These are phyloP conservation scores for Rhinogobius similis DNA, from an alignment of 2,113 vertebrate genomes.

Conservation along the genomic window DNA sequence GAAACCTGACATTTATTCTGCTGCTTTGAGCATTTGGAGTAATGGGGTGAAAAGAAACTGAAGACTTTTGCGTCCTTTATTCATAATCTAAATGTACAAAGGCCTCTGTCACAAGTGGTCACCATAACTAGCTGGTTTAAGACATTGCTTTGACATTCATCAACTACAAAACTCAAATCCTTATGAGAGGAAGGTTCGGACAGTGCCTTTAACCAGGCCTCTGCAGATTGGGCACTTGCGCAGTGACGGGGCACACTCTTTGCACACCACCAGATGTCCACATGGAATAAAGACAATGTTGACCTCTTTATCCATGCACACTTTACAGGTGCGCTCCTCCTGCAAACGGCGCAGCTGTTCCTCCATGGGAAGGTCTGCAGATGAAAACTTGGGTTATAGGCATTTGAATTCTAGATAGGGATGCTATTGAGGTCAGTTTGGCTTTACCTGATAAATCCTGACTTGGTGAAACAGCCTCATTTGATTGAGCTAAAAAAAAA, in stretches of 20 bases:
- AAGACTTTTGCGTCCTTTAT: background rate
- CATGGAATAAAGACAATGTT: conserved; percentile 90
- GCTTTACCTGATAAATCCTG: conserved; percentile 92
- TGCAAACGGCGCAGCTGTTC: conserved; percentile 83
- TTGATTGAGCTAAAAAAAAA: conserved; percentile 87
- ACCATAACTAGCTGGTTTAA: background rate
- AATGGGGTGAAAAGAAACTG: background rate
- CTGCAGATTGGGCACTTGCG: conserved; percentile 90
- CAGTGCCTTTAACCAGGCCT: conserved; percentile 79
- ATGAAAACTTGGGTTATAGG: background rate
- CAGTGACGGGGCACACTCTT: conserved; percentile 83
- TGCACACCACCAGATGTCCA: conserved; percentile 89
- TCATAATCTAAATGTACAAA: background rate
- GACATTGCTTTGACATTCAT: conserved; percentile 36
- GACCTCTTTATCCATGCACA: conserved; percentile 90
- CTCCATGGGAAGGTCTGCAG: conserved; percentile 80
- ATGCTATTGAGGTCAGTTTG: background rate
- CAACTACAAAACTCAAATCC: background rate
- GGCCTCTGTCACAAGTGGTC: background rate
- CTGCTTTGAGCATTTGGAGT: background rate
- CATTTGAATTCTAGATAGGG: background rate
- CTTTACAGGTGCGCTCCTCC: conserved; percentile 88
- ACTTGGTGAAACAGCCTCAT: conserved; percentile 87
- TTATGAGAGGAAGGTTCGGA: conserved; percentile 80
- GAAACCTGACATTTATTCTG: background rate